Base-by-base conservation (phyloP, 2,113 vertebrate species). In the Edolisoma coerulescens region DNA sequence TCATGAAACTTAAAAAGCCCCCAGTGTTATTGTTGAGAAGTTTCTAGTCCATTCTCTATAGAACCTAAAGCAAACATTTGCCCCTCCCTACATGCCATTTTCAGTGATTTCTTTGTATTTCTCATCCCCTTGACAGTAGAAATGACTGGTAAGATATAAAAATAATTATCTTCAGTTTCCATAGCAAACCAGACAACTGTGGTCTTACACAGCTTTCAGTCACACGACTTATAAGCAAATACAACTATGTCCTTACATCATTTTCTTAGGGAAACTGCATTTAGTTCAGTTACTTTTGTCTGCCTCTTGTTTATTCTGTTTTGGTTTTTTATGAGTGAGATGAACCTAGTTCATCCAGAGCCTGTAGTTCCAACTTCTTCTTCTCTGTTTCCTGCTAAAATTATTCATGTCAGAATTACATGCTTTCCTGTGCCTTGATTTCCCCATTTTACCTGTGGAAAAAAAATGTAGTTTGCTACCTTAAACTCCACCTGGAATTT, bases 31-130 rank as follows among this genome's bases (percentile, higher is more conserved):
- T 82, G 7, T 42, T 71, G 15, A 67, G 44, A 68, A 68, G 9
- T 53, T 11, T 49, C 20, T 19, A 49, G 7, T 13, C 10, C 6
- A 0, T 52, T 60, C 53, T 84, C 61, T 26, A 28, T 2, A 24
- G 5, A 70, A 4, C 50, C 23, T 67, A 49, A 87, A 90, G 26
- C 3, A 77, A 84, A 68, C 2, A 53, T 75, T 16, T 89, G 3
- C 9, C 6, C 21, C 33, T 71, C 13, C 37, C 2, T 35, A 30
- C 4, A 3, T 30, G 9, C 0, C 5, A 1, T 5, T n/a, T 15
- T 44, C 19, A 42, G 11, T 16, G 9, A 16, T 14, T 64, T 56
- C 11, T 45, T 70, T 61, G 6, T 78, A 13, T 12, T 75, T 93
- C 30, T 50, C n/a, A 26, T 63, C 3, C 1, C 4, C 9, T 35